Conservation (phyloP, 30 jellyfish, hydroid and myxozoan species). For the Calvadosia cruxmelitensis region DNA sequence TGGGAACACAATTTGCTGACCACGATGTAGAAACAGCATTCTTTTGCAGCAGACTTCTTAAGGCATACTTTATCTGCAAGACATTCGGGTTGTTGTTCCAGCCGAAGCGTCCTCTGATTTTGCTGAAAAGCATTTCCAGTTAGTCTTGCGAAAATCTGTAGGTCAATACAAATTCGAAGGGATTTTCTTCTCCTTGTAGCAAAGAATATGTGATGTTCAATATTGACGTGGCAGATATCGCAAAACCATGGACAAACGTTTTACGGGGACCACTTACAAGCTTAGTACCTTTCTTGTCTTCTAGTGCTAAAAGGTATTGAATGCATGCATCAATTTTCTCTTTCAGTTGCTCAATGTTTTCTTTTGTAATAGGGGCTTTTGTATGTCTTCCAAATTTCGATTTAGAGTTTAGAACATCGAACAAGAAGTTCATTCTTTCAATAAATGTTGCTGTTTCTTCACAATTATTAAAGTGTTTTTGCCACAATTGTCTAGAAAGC, state of each 20-base stretch:
- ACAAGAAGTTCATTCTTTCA: constrained; percentile 3
- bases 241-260: not conserved
- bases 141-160: constrained; percentile 30
- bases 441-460: constrained; percentile 1
- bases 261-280: constrained; percentile 1
- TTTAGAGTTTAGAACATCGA: constrained; percentile 20
- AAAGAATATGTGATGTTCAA: not conserved
- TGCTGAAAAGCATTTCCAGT: constrained; percentile 31
- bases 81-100: constrained; percentile 42
- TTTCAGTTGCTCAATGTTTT: constrained; percentile 4
- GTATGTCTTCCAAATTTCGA: constrained; percentile 21
- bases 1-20: constrained; percentile 22
- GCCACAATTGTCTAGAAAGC: constrained; percentile 16
- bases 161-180: constrained; percentile 12
- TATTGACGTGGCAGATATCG: not conserved
- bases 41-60: constrained; percentile 18
- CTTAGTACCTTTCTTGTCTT: not conserved
- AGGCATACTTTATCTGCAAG: constrained; percentile 11
- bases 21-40: constrained; percentile 13
- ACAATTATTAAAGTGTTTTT: constrained; percentile 7
- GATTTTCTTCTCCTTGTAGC: not conserved
- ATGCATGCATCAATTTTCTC: not conserved
- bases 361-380: constrained; percentile 7
- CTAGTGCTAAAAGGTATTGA: constrained; percentile 1
- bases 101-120: constrained; percentile 34